Percentiles rank a stretch among this genome's conserved stretches.
These are phyloP conservation scores for Hoplostethus mediterraneus DNA, from an alignment of 2,797 vertebrate genomes.

Conservation along the genomic window DNA sequence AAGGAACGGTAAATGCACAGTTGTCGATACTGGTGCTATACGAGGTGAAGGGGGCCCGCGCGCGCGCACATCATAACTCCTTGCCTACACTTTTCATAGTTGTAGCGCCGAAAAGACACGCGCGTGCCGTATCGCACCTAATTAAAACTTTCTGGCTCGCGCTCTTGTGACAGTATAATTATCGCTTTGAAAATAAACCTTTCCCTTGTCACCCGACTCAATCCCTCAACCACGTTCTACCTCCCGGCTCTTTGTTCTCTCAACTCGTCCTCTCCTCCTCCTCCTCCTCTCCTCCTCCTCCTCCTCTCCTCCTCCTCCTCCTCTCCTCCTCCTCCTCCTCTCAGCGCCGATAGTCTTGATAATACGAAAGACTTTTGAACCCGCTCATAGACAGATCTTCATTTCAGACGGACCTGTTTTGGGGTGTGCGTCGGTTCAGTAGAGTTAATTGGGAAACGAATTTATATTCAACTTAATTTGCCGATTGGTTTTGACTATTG, in stretches of 20 bases:
- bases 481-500: neutral
- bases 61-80: conserved; percentile 6
- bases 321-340: neutral
- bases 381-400: neutral
- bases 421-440: neutral
- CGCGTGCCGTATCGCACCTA: conserved; percentile 44
- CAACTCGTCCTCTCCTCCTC: neutral
- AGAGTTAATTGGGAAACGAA: conserved; percentile 20
- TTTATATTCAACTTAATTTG: neutral
- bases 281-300: too few relatives aligned
- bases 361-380: conserved; percentile 12
- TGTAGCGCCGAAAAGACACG: conserved; percentile 15
- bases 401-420: conserved; percentile 22
- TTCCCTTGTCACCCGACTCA: conserved; percentile 35
- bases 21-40: neutral
- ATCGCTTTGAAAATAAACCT: conserved; percentile 63
- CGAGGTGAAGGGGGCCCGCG: too few relatives aligned
- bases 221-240: conserved; percentile 25
- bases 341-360: conserved; percentile 11
- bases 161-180: conserved; percentile 69
- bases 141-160: conserved; percentile 64
- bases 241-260: conserved; percentile 21
- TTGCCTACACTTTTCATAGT: conserved; percentile 16
- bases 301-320: conserved; percentile 1
- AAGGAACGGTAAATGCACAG: neutral